Conservation (phyloP, 2,888 invertebrate species). For the Hydriomena furcata region DNA sequence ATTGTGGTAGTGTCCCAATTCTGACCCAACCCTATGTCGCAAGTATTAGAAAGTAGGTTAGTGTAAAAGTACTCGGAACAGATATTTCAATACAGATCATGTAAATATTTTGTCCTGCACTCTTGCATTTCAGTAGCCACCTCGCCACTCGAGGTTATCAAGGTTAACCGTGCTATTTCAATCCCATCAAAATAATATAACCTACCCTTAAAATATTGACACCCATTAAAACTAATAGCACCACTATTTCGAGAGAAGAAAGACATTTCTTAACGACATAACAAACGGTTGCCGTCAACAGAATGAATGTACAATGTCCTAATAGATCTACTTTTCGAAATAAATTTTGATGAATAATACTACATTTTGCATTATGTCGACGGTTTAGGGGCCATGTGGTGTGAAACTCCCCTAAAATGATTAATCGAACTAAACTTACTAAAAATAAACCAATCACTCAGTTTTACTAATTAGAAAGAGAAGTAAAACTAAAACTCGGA, state of each 20-base stretch:
- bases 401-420: constrained; percentile 16
- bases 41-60: no score
- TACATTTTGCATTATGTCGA: constrained; percentile 38
- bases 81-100: no score
- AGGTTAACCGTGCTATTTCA: neutral
- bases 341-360: constrained; percentile 40
- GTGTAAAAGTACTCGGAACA: no score
- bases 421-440: constrained; percentile 20
- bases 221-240: constrained; percentile 20
- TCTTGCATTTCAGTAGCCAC: no score
- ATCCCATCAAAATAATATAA: neutral
- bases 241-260: constrained; percentile 27
- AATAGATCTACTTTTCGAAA: constrained; percentile 38
- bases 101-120: no score
- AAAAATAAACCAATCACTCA: constrained; percentile 20
- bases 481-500: no score
- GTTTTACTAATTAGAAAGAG: no score
- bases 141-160: no score
- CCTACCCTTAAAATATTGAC: constrained; percentile 21
- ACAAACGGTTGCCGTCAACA: constrained; percentile 52
- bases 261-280: constrained; percentile 40
- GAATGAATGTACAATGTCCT: constrained; percentile 45
- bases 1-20: no score
- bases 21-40: no score
- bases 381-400: constrained; percentile 8